A percentile compares a stretch with the other conserved stretches of the same genome.
phyloP scores from a whole-genome alignment of 2,888 invertebrate species.

The Lasioglossum marginatum region DNA sequence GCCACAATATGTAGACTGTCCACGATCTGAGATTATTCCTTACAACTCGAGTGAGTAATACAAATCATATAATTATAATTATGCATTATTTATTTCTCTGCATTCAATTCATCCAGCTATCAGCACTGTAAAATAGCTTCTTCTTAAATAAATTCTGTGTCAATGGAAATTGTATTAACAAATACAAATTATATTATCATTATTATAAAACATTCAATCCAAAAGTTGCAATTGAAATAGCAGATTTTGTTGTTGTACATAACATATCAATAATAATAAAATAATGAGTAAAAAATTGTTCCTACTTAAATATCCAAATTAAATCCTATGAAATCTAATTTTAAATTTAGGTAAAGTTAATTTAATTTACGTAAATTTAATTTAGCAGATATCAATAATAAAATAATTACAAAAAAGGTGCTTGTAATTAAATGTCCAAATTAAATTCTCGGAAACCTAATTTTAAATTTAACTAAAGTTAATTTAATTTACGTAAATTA shows the following conservation, averaged over 20 bases:
- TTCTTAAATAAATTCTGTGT: background rate
- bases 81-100: background rate
- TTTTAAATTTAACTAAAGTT: no score
- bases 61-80: background rate
- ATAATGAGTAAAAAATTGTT: no score
- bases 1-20: conserved; percentile 71
- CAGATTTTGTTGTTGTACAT: background rate
- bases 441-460: no score
- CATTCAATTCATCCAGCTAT: no score
- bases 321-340: background rate
- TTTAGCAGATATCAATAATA: no score
- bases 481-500: no score
- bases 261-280: background rate
- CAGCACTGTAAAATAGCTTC: no score
- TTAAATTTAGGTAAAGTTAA: no score
- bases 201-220: no score
- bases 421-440: no score
- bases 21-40: conserved; percentile 70
- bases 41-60: conserved; percentile 71
- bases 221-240: background rate
- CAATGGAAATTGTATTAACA: background rate
- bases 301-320: background rate
- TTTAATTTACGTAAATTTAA: no score
- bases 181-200: background rate
- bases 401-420: no score